phyloP scores from a whole-genome alignment of 2,797 vertebrate genomes.

The Scarus forsteni region DNA sequence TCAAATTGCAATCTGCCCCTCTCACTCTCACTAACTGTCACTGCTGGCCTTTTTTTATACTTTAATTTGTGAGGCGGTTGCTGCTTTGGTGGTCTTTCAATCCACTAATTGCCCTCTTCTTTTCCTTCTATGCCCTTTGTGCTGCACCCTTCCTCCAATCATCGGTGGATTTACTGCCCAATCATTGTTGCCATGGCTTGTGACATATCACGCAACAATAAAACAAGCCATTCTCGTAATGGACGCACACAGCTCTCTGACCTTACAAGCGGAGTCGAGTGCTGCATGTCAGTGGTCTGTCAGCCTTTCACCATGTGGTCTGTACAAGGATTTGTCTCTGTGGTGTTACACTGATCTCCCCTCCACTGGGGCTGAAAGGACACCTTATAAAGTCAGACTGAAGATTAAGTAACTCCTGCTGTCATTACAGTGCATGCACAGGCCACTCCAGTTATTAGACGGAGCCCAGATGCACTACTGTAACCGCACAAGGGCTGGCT shows the following conservation, averaged over 20 bases:
- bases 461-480: conserved; percentile 51
- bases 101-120: conserved; percentile 58
- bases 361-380: conserved; percentile 60
- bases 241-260: conserved; percentile 29
- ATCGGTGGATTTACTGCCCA: conserved; percentile 59
- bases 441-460: conserved; percentile 68
- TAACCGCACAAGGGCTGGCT: conserved; percentile 64
- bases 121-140: not conserved
- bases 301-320: conserved; percentile 21
- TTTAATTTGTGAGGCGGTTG: conserved; percentile 50
- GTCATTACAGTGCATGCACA: conserved; percentile 49
- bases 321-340: conserved; percentile 63
- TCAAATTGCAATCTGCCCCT: conserved; percentile 43
- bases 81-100: conserved; percentile 66
- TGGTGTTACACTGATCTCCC: conserved; percentile 45
- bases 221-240: conserved; percentile 58
- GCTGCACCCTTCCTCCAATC: conserved; percentile 19
- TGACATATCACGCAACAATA: conserved; percentile 56
- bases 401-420: conserved; percentile 60
- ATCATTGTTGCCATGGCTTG: conserved; percentile 51
- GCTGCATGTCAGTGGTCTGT: conserved; percentile 44
- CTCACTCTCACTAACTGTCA: conserved; percentile 43
- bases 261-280: conserved; percentile 48
- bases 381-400: conserved; percentile 75
- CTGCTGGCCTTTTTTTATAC: conserved; percentile 16